A percentile compares a stretch with the other conserved stretches of the same genome.
Evolutionary conservation across 2,888 invertebrate genomes (phyloP).

Genomic region (Itoplectis maculator): DNA sequence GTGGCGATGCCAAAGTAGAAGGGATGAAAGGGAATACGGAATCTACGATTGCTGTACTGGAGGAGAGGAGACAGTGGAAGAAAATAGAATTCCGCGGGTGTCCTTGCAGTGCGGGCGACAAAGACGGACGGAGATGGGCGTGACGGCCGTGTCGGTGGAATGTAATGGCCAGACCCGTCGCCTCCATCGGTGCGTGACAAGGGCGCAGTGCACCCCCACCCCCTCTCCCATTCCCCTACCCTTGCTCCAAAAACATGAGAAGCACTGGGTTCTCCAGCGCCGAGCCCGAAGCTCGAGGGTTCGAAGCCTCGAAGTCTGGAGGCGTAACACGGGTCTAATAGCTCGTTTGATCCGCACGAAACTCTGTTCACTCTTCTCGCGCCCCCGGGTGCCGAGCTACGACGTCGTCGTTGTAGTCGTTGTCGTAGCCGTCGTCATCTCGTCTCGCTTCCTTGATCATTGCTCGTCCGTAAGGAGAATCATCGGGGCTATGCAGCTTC

Average conservation of each 20-base stretch:
- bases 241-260: conserved; percentile 72
- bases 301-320: conserved; percentile 65
- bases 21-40: conserved; percentile 66
- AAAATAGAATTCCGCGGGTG: not conserved
- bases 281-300: conserved; percentile 69
- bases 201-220: too few species aligned
- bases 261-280: conserved; percentile 47
- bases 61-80: conserved; percentile 36
- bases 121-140: conserved; percentile 8
- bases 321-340: conserved; percentile 78
- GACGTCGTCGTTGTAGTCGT: too few species aligned
- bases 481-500: conserved; percentile 54
- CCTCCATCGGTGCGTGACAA: conserved; percentile 68
- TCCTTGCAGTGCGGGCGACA: conserved; percentile 25
- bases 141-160: conserved; percentile 62
- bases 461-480: conserved; percentile 58
- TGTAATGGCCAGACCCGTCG: conserved; percentile 77
- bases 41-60: conserved; percentile 42
- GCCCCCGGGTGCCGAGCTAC: conserved; percentile 44
- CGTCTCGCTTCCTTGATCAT: conserved; percentile 58
- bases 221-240: too few species aligned
- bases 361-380: conserved; percentile 57
- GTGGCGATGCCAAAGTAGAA: conserved; percentile 58
- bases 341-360: conserved; percentile 79
- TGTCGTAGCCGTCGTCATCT: conserved; percentile 6